phyloP scores from a whole-genome alignment of 2,888 invertebrate species.

The Macrosiphum euphorbiae region DNA sequence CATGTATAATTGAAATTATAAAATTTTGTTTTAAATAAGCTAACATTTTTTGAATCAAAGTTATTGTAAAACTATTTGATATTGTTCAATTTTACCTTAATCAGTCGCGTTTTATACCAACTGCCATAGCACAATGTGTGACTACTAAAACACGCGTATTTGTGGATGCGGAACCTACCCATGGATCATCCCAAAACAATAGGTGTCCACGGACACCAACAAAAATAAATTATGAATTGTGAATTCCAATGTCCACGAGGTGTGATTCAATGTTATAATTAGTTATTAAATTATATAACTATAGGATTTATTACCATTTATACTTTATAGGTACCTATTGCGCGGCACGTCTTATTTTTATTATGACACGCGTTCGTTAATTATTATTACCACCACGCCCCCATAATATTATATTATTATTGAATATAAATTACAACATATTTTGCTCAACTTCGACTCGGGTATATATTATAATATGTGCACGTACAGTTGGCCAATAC shows the following conservation, averaged over 20 bases:
- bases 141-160: not conserved
- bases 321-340: not conserved
- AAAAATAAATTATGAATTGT: not conserved
- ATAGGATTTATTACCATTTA: not conserved
- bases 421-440: not conserved
- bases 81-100: not conserved
- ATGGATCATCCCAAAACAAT: not conserved
- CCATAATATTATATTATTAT: not conserved
- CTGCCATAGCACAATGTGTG: not conserved
- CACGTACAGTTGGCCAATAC: not conserved
- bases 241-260: not conserved
- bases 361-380: not conserved
- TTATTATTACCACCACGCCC: not conserved
- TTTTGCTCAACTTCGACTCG: not conserved
- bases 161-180: not conserved
- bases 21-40: too few species aligned
- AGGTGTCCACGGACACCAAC: not conserved
- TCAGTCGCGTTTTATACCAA: not conserved
- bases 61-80: not conserved
- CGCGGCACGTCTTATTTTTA: not conserved
- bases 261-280: not conserved
- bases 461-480: not conserved
- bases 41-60: not conserved
- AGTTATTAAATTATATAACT: not conserved
- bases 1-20: not conserved